A percentile compares a stretch with the other conserved stretches of the same genome.
Evolutionary conservation across 1,140 invertebrate species (phyloP).

Genomic region (Limonius californicus): DNA sequence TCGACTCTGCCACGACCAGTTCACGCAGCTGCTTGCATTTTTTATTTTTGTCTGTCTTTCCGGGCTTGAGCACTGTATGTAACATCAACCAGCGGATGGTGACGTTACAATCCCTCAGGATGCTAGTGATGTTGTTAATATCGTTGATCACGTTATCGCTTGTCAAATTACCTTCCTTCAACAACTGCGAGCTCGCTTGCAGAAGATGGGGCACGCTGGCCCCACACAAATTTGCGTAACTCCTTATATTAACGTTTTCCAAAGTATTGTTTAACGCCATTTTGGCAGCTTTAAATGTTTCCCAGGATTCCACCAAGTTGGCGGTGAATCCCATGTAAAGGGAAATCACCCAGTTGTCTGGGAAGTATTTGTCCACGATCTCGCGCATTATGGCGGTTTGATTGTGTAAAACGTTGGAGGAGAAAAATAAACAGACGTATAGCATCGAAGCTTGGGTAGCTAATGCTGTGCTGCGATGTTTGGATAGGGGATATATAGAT

Average conservation of each 20-base stretch:
- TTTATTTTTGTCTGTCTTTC: conserved; percentile 63
- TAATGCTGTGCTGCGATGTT: conserved; percentile 87
- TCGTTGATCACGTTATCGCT: conserved; percentile 83
- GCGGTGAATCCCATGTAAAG: conserved; percentile 89
- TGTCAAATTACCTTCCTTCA: conserved; percentile 81
- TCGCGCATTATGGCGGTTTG: conserved; percentile 94
- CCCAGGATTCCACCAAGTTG: conserved; percentile 92
- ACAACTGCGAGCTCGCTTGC: conserved; percentile 49
- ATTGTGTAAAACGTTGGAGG: conserved; percentile 73
- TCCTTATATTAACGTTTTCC: conserved; percentile 65
- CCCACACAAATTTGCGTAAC: conserved; percentile 58
- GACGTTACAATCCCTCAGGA: conserved; percentile 88
- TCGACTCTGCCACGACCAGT: conserved; percentile 71
- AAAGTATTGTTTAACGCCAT: conserved; percentile 82
- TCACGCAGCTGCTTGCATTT: conserved; percentile 72
- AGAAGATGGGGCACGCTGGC: conserved; percentile 43
- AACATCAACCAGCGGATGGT: conserved; percentile 87
- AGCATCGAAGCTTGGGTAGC: conserved; percentile 90
- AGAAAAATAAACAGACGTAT: conserved; percentile 90
- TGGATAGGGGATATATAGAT: conserved; percentile 83
- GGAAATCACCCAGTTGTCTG: conserved; percentile 93
- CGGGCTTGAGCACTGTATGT: conserved; percentile 68
- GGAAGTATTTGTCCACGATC: conserved; percentile 96
- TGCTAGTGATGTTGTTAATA: conserved; percentile 77
- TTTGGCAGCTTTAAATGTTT: conserved; percentile 88